Evolutionary conservation across 2,888 invertebrate species (phyloP), one percentile per base, ranked within the genome.

Genomic region (Pandemis heparana): DNA sequence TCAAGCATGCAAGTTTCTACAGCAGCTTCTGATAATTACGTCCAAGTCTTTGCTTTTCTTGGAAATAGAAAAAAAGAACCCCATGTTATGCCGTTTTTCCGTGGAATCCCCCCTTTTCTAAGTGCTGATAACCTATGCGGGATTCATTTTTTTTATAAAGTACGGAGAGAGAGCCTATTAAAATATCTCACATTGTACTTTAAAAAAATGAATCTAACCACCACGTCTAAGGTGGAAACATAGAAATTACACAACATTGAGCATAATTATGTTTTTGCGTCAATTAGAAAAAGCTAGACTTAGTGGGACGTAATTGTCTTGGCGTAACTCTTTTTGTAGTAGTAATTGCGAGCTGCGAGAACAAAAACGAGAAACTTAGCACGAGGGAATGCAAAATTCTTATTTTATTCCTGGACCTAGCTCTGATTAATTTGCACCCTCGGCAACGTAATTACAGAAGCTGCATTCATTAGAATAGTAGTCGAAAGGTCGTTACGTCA

Each of bases 401-500:
- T 65, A 60, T 70, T 38, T 63, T 63, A 68, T 64, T 63, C 56
- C 56, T 64, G 23, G 63, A 43, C 39, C 16, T 7, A n/a, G 74
- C 69, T 60, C 67, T 71, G 72, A 68, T 75, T 71, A 51, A 10
- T 23, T 51, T 75, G 41, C 65, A 46, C 75, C 71, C 71, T 75
- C 51, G 51, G 56, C 56, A 53, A 61, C 62, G 38, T 64, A 64
- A 43, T 71, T 64, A 62, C 43, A 39, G 60, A 38, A 60, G 46
- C 56, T 69, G 71, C 75, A 76, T 77, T 71, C 71, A 75, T 70
- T 75, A 73, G 70, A 76, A 78, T 75, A 77, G 71, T 70, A 63
- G 69, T 75, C 32, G 71, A 77, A 76, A 75, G 74, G 70, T 75
- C 70, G 74, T 66, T 39, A 75, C 70, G 74, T 66, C 46, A 75